phyloP scores from a whole-genome alignment of 2,888 invertebrate species.

The Notodonta ziczac region DNA sequence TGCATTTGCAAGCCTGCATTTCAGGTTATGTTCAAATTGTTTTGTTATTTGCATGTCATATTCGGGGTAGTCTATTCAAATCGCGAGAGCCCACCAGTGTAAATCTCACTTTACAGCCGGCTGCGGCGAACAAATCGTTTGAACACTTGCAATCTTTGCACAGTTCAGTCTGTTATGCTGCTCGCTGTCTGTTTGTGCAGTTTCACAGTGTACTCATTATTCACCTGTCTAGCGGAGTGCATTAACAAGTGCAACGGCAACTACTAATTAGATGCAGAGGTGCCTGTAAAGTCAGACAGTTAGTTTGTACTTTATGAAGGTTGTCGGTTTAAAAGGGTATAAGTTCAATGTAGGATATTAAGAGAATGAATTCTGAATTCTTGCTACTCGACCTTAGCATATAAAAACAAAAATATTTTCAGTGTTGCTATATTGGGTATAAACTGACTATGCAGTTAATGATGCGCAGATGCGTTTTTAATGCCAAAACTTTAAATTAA shows the following conservation, averaged over 20 bases:
- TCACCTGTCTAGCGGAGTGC: constrained; percentile 37
- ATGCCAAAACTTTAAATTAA: not conserved
- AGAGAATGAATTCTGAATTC: too few species aligned
- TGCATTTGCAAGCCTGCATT: not conserved
- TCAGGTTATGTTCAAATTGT: too few species aligned
- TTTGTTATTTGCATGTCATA: not conserved
- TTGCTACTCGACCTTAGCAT: too few species aligned
- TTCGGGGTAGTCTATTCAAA: not conserved
- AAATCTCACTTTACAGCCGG: constrained; percentile 27
- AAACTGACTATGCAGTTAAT: not conserved
- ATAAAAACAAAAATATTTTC: too few species aligned
- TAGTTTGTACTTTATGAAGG: not conserved
- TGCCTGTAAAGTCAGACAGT: not conserved
- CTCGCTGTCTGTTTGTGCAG: not conserved
- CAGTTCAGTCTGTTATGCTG: constrained; percentile 1
- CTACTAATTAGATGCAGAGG: not conserved
- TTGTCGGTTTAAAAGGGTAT: not conserved
- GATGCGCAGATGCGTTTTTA: not conserved
- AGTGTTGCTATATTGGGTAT: not conserved
- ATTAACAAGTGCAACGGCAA: constrained; percentile 28
- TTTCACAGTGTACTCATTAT: constrained; percentile 28
- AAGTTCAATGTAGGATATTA: not conserved
- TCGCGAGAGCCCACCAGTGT: not conserved
- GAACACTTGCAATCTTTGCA: constrained; percentile 19
- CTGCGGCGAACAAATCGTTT: constrained; percentile 38